Conservation (phyloP, 2,797 vertebrate species). For the Hyperoplus immaculatus region DNA sequence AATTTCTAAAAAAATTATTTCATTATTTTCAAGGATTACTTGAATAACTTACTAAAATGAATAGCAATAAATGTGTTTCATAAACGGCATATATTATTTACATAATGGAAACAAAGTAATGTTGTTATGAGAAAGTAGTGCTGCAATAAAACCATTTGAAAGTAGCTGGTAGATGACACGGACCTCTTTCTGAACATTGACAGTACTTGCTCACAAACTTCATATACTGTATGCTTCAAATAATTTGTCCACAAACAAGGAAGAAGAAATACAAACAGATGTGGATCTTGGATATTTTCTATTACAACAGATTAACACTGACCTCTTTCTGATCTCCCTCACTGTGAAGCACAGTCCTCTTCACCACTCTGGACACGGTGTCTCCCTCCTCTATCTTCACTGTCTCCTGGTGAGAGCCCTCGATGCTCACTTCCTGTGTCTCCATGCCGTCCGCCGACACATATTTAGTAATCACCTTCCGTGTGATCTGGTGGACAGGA, state of each 20-base stretch:
- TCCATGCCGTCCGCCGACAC: slow-evolving; percentile 90
- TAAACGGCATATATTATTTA: background rate
- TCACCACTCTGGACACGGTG: slow-evolving; percentile 91
- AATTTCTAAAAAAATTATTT: too few species aligned
- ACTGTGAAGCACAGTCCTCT: slow-evolving; percentile 92
- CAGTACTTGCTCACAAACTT: too few species aligned
- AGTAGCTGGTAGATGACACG: background rate
- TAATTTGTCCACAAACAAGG: too few species aligned
- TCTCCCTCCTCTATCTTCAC: slow-evolving; percentile 89
- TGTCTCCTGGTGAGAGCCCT: slow-evolving; percentile 87
- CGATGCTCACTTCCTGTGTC: slow-evolving; percentile 89
- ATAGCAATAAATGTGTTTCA: background rate
- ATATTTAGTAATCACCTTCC: slow-evolving; percentile 92
- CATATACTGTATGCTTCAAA: too few species aligned
- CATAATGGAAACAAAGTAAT: background rate
- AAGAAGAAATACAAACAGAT: too few species aligned
- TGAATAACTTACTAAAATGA: too few species aligned
- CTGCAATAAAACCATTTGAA: background rate
- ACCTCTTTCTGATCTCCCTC: slow-evolving; percentile 91
- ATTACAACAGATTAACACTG: slow-evolving; percentile 12
- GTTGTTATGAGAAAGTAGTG: background rate
- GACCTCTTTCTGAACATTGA: slow-evolving; percentile 87
- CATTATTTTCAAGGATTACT: background rate
- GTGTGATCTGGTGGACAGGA: slow-evolving; percentile 87
- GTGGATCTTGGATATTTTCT: too few species aligned